These are phyloP conservation scores for Otocyon megalotis DNA, from an alignment of 2,113 vertebrate genomes.

Conservation along the genomic window DNA sequence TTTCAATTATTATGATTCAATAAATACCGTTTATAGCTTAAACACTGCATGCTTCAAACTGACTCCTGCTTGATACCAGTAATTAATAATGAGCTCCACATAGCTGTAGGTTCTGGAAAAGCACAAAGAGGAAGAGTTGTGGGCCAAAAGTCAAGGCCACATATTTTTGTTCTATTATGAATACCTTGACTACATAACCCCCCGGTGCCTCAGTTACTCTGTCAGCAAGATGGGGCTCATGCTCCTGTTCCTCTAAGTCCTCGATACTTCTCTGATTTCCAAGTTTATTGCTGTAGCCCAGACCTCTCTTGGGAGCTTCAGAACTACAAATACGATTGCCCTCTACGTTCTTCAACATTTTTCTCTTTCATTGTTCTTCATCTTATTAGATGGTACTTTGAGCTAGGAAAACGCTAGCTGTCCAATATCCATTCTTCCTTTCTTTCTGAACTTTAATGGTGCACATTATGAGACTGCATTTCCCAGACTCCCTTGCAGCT, in stretches of 20 bases:
- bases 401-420: background rate
- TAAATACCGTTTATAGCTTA: background rate
- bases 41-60: background rate
- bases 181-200: background rate
- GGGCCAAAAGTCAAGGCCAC: background rate
- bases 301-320: conserved; percentile 23
- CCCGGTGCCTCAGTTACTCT: background rate
- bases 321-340: background rate
- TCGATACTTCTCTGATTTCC: background rate
- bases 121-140: background rate
- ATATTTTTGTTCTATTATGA: background rate
- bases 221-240: background rate
- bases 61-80: background rate
- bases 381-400: background rate
- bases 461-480: background rate
- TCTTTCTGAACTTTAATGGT: background rate
- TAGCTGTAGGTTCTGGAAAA: background rate
- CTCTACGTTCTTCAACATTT: background rate
- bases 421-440: background rate
- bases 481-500: conserved; percentile 61
- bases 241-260: background rate
- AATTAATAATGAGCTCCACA: background rate
- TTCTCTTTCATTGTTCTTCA: background rate
- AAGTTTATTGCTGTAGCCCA: background rate
- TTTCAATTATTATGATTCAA: background rate